phyloP scores from a whole-genome alignment of 1,140 invertebrate genomes.

The Drosophila aff. region DNA sequence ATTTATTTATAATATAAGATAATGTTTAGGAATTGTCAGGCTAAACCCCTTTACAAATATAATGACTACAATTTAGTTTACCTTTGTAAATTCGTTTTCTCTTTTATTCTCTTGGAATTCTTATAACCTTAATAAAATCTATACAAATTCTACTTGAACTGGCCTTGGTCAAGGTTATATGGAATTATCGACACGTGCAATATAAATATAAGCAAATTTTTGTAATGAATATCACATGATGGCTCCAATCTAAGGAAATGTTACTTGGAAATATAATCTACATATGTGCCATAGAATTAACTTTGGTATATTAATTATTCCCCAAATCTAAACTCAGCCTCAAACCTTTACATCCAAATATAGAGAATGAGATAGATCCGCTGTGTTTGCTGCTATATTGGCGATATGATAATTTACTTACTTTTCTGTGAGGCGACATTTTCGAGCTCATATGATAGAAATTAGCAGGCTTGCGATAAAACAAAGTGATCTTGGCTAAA shows the following conservation, averaged over 20 bases:
- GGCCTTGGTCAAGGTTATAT: background rate
- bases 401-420: slow-evolving; percentile 40
- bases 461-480: slow-evolving; percentile 53
- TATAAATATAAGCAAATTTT: too few relatives aligned
- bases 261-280: background rate
- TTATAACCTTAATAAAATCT: background rate
- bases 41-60: background rate
- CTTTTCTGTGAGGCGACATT: slow-evolving; percentile 32
- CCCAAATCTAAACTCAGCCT: background rate
- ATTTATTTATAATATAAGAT: background rate
- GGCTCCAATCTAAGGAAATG: background rate
- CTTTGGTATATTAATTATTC: slow-evolving; percentile 6
- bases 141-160: background rate
- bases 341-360: background rate
- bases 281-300: slow-evolving; percentile 16
- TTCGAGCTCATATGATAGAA: slow-evolving; percentile 47
- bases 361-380: background rate
- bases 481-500: slow-evolving; percentile 72
- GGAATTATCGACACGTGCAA: background rate
- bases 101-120: background rate
- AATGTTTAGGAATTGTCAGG: background rate
- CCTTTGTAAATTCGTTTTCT: background rate
- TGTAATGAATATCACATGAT: slow-evolving; percentile 5
- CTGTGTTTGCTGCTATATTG: background rate
- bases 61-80: background rate